Base-by-base conservation (phyloP, 2,797 vertebrate species). In the Diplodus sargus region DNA sequence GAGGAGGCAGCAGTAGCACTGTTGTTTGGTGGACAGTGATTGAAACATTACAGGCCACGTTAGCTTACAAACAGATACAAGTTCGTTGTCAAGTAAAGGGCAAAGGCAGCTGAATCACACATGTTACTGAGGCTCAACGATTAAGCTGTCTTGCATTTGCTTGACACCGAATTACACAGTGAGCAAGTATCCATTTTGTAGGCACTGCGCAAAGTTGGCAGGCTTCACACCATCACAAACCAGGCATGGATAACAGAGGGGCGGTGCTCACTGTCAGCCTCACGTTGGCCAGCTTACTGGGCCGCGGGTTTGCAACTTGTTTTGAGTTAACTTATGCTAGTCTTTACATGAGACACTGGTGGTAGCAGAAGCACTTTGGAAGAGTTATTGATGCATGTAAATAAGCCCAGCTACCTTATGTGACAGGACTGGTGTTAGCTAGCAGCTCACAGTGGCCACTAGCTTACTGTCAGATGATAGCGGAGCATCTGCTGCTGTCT, bases 181-280 rank as follows among this genome's bases (percentile, higher is more conserved):
- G 61, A 47, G 64, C 28, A 23, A 52, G 73, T 73, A 4, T 79
- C 71, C 59, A 68, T 87, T 89, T 85, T 81, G 68, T 68, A 54
- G 71, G 79, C 48, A 66, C 69, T 85, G 75, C 73, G 72, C 70
- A 77, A 78, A 90, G 82, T 87, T 90, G 83, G 72, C 77, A 88
- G 77, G 79, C 75, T 85, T 45, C 75, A 70, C 78, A 89, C 72
- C 85, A 92, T 89, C 91, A 91, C 89, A 90, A 86, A 88, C 62
- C 88, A 81, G 85, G 86, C 91, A 83, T 90, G 91, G 88, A 51
- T 2, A 83, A 15, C 69, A 73, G 63, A 93, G 86, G 93, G 92
- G 92, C 89, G 91, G 91, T 89, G 88, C 91, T 92, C 71, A 2
- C 69, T 81, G 79, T 74, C 87, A 85, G 82, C 66, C 68, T 75